Base-by-base conservation (phyloP, 2,888 invertebrate species). In the Euplexia lucipara region DNA sequence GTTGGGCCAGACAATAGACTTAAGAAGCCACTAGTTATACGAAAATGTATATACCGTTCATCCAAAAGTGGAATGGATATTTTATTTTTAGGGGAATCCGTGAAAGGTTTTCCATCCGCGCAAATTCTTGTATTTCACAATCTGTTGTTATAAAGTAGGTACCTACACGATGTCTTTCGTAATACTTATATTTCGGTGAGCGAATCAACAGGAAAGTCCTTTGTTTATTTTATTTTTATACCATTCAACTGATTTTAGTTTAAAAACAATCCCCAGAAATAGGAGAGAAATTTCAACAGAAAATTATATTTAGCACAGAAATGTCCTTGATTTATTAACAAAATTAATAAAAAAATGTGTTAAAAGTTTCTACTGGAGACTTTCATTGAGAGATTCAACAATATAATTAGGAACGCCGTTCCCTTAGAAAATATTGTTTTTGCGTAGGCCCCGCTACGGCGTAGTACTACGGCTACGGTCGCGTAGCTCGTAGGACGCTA, bases 401-500 rank as follows among this genome's bases (percentile, higher is more conserved):
- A 75, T 67, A 69, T 79, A 79, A 81, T 80, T 81, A 81, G 62
- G 66, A 75, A 58, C 56, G 53, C 14, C 54, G 57, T 58, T 47
- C 44, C 75, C 53, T 68, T 63, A 60, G 72, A 79, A 79, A 82
- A 81, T 81, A 76, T 82, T 82, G 78, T 82, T 82, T 70, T 79
- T 80, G 75, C 87, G 88, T 88, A 88, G 88, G 78, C 83, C 54
- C 53, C 71, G 76, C 87, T 88, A 89, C 88, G 88, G 30, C 87
- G 89, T 89, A 88, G 89, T 88, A 88, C 88, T 80, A 79, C 81
- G 65, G 83, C 80, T 81, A 83, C 86, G 82, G 49, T 73, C 76
- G 62, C 69, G 76, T 79, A 76, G 76, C 78, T 47, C 57, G 70
- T 68, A 68, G 70, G 52, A 49, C 42, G 67, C 65, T 68, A 60